Evolutionary conservation across 2,888 invertebrate species (phyloP), one percentile per base, ranked within the genome.

Genomic region (Lasius platythorax): DNA sequence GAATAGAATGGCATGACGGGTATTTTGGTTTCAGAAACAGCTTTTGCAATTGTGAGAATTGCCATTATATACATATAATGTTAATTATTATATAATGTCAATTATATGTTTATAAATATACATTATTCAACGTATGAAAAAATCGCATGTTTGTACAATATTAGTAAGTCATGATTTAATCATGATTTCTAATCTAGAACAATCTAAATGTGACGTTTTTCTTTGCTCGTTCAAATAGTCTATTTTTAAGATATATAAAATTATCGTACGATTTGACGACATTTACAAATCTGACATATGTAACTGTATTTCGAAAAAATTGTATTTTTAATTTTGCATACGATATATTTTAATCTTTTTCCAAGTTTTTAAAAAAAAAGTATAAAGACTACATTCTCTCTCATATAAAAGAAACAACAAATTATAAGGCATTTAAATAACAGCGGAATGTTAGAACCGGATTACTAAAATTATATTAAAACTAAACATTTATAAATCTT

Each of bases 1-100:
- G n/a, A 58, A 70, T 78, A 75, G 9, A 50, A 50, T 28, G 15
- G n/a, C 56, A 68, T 58, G 11, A 30, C n/a, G 33, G 18, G n/a
- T 43, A 3, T 43, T 15, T 75, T 50, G 15, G n/a, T n/a, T 46
- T 23, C 11, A 23, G 23, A 56, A 73, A 73, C 18, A 23, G 23
- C n/a, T 70, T 70, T 50, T 70, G 3, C 15, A 72, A 33, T 72
- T 15, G 18, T 23, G 18, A 40, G 15, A n/a, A 53, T 53, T 53
- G 46, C 12, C 46, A 46, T 53, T 53, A 53, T 53, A 23, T 23
- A 23, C 23, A 23, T 23, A 23, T 23, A 23, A 23, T 23, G 23
- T 23, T 23, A 23, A 23, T 23, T 23, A 23, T 23, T 23, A 23
- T 23, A 23, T 23, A 23, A 23, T 23, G 23, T 23, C 23, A 23